phyloP scores from a whole-genome alignment of 2,113 vertebrate species.

The Centrocercus urophasianus region DNA sequence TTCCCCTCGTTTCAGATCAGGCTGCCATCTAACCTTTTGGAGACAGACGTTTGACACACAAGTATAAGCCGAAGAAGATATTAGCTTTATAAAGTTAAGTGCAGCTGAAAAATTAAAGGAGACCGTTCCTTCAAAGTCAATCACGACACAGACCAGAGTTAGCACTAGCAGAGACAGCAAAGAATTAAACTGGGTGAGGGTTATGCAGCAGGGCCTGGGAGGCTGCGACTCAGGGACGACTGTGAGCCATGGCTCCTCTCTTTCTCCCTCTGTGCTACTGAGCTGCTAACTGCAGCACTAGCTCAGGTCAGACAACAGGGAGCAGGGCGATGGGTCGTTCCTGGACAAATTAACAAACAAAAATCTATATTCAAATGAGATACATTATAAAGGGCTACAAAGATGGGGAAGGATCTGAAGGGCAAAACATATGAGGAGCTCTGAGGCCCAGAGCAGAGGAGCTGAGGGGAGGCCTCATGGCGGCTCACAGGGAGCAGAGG shows the following conservation, averaged over 20 bases:
- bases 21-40: neutral
- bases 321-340: too few species aligned
- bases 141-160: neutral
- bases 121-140: neutral
- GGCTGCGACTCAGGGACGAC: neutral
- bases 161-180: neutral
- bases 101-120: neutral
- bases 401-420: neutral
- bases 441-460: neutral
- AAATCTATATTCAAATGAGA: neutral
- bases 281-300: neutral
- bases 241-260: neutral
- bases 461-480: neutral
- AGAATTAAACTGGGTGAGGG: neutral
- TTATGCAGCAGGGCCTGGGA: neutral
- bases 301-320: neutral
- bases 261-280: neutral
- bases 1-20: neutral
- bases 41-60: neutral
- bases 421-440: neutral
- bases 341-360: rapidly evolving
- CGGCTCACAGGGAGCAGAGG: neutral
- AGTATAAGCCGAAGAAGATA: neutral
- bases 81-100: neutral
- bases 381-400: neutral